phyloP scores from a whole-genome alignment of 2,113 vertebrate species.

The Todiramphus saurophagus region DNA sequence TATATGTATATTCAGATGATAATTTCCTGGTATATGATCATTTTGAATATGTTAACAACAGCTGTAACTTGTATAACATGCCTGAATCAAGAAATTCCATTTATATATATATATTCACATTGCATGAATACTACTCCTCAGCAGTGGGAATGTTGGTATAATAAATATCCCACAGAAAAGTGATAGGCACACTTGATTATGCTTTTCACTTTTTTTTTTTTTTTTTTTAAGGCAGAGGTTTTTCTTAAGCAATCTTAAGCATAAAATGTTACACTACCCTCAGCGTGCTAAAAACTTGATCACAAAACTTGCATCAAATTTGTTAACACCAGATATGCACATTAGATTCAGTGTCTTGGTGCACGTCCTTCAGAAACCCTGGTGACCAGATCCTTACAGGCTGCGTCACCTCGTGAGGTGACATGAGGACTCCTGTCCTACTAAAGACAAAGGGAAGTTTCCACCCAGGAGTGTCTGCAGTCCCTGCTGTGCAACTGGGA shows the following conservation, averaged over 20 bases:
- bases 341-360: neutral
- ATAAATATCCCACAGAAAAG: neutral
- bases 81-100: neutral
- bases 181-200: neutral
- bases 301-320: neutral
- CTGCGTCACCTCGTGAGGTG: rapidly evolving
- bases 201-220: neutral
- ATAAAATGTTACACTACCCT: neutral
- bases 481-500: rapidly evolving
- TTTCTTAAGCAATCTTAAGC: neutral
- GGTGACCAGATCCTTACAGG: no score
- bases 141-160: neutral
- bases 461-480: rapidly evolving
- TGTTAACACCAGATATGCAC: rapidly evolving
- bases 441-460: neutral
- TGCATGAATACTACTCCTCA: neutral
- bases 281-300: neutral
- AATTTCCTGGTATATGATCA: neutral
- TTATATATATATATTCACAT: neutral
- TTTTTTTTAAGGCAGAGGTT: neutral
- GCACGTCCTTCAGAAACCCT: neutral
- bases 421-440: no score
- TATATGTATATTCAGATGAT: neutral
- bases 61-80: neutral
- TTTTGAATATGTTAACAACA: neutral